Percentiles rank a stretch among this genome's conserved stretches.
phyloP scores from a whole-genome alignment of 2,113 vertebrate genomes.

The Plotosus lineatus region DNA sequence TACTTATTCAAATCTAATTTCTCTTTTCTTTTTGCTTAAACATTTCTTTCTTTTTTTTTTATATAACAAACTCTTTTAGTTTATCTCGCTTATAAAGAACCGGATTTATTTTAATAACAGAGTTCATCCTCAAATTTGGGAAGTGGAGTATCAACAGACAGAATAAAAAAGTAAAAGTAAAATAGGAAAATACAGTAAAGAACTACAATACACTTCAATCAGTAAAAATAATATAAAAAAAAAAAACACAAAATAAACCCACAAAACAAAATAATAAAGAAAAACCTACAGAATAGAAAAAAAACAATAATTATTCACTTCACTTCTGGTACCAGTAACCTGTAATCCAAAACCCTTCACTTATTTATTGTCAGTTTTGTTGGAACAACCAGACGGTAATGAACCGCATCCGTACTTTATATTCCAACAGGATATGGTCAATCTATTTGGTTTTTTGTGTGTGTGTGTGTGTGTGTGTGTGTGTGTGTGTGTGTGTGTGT shows the following conservation, averaged over 20 bases:
- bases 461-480: too few relatives aligned
- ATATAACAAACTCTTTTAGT: too few relatives aligned
- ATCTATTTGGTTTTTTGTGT: too few relatives aligned
- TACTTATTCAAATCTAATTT: not conserved
- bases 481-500: too few relatives aligned
- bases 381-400: not conserved
- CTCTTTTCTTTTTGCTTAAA: too few relatives aligned
- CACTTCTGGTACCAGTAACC: not conserved
- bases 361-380: not conserved
- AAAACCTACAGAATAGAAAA: not conserved
- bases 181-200: not conserved
- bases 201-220: not conserved
- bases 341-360: not conserved
- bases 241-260: not conserved
- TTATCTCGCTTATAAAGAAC: too few relatives aligned
- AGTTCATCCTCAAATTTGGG: too few relatives aligned
- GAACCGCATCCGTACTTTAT: not conserved
- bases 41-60: too few relatives aligned
- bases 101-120: too few relatives aligned
- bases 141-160: too few relatives aligned
- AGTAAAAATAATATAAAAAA: not conserved
- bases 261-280: not conserved
- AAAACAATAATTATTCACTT: not conserved
- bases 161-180: too few relatives aligned
- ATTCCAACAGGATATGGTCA: not conserved